Evolutionary conservation across 2,113 vertebrate genomes (phyloP), one percentile per base, ranked within the genome.

Genomic region (Salvelinus sp.): DNA sequence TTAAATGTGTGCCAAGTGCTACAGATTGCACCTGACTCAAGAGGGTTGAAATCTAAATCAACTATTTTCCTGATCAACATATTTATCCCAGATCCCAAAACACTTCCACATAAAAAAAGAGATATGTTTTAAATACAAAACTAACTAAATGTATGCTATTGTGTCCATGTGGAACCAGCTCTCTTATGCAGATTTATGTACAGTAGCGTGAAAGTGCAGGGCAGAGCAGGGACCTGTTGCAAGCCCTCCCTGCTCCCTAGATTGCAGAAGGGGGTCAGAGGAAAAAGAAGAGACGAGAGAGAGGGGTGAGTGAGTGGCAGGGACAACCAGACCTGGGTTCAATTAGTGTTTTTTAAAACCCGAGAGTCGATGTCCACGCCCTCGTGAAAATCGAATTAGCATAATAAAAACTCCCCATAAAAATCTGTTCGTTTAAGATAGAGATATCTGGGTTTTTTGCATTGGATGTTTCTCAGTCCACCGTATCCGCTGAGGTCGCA

Each of bases 21-120:
- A 50, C 14, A 50, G 14, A 50, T 50, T 38, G 7, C 9, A 38
- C 7, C 38, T 9, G 38, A 38, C 38, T 38, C 38, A 16, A 50
- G 14, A 4, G 48, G 14, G 14, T 50, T 18, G 13, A 68, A 30
- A 33, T 30, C 27, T 27, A 33, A 81, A 20, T 3, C 22, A 60
- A 90, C 91, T 70, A 89, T 74, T 23, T 63, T 85, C 84, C 78
- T 88, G 66, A 92, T 79, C 89, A 9, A 13, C 48, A 92, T 92
- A 66, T 86, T 82, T 66, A 57, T n/a, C 66, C 76, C 18, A 60
- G 69, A 67, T n/a, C 20, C 57, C 27, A 14, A 33, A 66, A 57
- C 28, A 38, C 9, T n/a, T 63, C 44, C 28, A 65, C 25, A 20
- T 16, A n/a, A n/a, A 28, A 44, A 28, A 44, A 69, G 54, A 4